A percentile compares a stretch with the other conserved stretches of the same genome.
Conservation (phyloP, 1,140 invertebrate species). For the Acyrthosiphon pisum region DNA sequence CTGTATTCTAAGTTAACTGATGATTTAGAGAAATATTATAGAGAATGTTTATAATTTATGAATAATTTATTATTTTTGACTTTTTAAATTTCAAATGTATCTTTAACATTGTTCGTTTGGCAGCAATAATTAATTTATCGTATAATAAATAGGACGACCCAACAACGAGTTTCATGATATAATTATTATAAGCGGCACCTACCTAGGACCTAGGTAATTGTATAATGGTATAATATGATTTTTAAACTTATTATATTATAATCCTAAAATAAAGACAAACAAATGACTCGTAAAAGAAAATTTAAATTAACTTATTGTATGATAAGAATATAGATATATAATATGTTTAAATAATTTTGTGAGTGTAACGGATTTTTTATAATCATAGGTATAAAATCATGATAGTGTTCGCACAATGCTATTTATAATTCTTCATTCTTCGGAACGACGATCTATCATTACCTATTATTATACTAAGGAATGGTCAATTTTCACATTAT, state of each 20-base stretch:
- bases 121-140: no score
- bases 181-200: neutral
- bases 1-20: no score
- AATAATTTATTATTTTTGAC: no score
- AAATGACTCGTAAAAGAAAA: neutral
- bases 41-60: no score
- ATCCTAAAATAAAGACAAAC: neutral
- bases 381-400: neutral
- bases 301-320: neutral
- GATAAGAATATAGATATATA: neutral
- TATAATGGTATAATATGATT: no score
- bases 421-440: neutral
- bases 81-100: no score
- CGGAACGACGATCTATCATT: neutral
- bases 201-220: no score
- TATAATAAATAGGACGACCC: no score
- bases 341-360: neutral
- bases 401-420: neutral
- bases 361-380: neutral
- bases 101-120: no score
- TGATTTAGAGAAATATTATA: no score
- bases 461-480: neutral
- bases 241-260: neutral
- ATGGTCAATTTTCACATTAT: slow-evolving; percentile 8
- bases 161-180: neutral